Percentiles rank a stretch among this genome's conserved stretches.
Evolutionary conservation across 2,113 vertebrate genomes (phyloP).

Genomic region (Periophthalmus modestus): DNA sequence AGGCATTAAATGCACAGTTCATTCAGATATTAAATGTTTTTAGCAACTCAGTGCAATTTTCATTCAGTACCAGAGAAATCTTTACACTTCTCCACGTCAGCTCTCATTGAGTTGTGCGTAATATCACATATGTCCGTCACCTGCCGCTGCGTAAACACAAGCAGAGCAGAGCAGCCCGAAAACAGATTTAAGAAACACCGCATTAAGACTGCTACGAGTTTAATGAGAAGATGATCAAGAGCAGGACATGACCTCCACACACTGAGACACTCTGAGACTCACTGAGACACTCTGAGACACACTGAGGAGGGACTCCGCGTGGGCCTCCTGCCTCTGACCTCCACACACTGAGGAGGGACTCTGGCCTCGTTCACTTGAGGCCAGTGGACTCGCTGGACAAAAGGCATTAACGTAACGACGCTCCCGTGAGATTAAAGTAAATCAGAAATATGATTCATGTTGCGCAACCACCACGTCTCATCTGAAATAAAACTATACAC

Average conservation of each 20-base stretch:
- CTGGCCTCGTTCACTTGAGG: not conserved
- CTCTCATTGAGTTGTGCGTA: slow-evolving; percentile 65
- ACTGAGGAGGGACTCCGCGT: too few species aligned
- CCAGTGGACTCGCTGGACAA: not conserved
- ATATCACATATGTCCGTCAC: slow-evolving; percentile 40
- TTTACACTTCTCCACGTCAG: slow-evolving; percentile 53
- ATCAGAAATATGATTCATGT: not conserved
- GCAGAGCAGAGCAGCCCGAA: slow-evolving; percentile 2
- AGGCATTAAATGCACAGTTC: not conserved
- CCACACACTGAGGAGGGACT: not conserved
- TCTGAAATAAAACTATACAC: not conserved
- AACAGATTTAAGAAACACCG: not conserved
- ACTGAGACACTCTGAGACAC: too few species aligned
- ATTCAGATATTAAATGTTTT: not conserved
- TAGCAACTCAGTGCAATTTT: not conserved
- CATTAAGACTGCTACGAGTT: not conserved
- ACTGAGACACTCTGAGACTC: not conserved
- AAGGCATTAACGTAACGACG: not conserved
- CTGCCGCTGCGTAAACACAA: slow-evolving; percentile 32
- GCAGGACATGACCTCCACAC: not conserved
- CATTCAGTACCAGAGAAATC: not conserved
- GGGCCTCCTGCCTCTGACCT: too few species aligned
- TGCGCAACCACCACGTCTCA: not conserved
- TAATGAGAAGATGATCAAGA: not conserved
- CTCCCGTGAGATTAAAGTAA: not conserved